Percentiles rank a stretch among this genome's conserved stretches.
phyloP scores from a whole-genome alignment of 2,113 vertebrate species.

The Cygnus atratus region DNA sequence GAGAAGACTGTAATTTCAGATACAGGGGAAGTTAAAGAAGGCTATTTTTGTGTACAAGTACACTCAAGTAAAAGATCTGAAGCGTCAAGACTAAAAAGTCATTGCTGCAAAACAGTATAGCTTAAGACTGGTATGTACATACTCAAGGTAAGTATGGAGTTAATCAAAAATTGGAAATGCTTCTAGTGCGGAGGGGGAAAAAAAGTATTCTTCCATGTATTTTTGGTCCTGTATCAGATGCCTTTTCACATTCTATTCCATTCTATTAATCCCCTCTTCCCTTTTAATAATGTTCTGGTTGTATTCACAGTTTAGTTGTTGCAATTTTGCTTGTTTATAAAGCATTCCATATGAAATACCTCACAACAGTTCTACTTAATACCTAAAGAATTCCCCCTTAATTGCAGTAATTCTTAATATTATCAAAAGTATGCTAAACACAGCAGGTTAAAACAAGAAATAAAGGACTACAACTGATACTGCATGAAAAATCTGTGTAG shows the following conservation, averaged over 20 bases:
- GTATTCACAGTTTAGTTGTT: not conserved
- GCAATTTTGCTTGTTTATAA: conserved; percentile 22
- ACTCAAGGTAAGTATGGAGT: not conserved
- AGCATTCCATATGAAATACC: conserved; percentile 39
- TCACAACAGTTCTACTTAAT: conserved; percentile 1
- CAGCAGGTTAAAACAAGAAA: conserved; percentile 62
- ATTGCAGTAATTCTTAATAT: conserved; percentile 12
- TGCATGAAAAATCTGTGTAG: conserved; percentile 37
- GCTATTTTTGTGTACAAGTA: not conserved
- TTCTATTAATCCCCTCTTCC: not conserved
- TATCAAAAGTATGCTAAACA: conserved; percentile 51
- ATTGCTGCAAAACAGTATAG: not conserved
- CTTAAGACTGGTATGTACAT: not conserved
- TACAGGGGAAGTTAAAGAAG: not conserved
- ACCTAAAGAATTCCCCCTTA: conserved; percentile 32
- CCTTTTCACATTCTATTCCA: not conserved
- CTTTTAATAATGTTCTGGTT: not conserved
- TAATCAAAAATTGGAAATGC: not conserved
- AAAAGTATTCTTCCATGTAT: not conserved
- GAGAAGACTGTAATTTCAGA: not conserved
- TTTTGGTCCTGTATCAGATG: not conserved
- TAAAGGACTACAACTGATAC: conserved; percentile 39
- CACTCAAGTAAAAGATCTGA: not conserved
- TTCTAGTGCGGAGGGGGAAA: not conserved
- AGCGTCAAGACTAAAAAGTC: not conserved